phyloP scores from a whole-genome alignment of 2,888 invertebrate species.

The Aphidius colemani region DNA sequence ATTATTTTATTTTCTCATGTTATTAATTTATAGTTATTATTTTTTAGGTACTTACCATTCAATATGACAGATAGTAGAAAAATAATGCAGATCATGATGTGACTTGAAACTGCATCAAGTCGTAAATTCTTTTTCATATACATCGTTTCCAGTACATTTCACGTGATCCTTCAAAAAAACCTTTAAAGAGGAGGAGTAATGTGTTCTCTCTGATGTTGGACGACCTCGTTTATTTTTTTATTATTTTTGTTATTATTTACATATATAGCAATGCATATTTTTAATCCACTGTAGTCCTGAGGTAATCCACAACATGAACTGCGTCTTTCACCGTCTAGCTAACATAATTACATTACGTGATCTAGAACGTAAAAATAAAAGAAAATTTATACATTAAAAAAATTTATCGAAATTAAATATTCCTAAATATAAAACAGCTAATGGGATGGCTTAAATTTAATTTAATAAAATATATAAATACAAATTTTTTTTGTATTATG shows the following conservation, averaged over 20 bases:
- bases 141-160: constrained; percentile 52
- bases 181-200: constrained; percentile 19
- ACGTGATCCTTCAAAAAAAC: constrained; percentile 36
- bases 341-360: constrained; percentile 11
- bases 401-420: too few relatives aligned
- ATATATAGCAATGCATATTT: constrained; percentile 10
- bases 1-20: neutral
- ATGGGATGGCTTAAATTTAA: too few relatives aligned
- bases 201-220: constrained; percentile 10
- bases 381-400: neutral
- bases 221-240: neutral
- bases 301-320: neutral
- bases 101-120: constrained; percentile 35
- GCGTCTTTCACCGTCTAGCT: too few relatives aligned
- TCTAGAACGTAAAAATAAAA: neutral
- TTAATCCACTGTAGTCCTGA: neutral
- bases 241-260: neutral
- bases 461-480: too few relatives aligned
- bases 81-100: constrained; percentile 44
- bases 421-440: too few relatives aligned
- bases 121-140: constrained; percentile 42
- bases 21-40: constrained; percentile 8
- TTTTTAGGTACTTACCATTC: constrained; percentile 43
- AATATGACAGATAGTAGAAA: constrained; percentile 45
- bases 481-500: too few relatives aligned